Percentiles rank a stretch among this genome's conserved stretches.
Conservation (phyloP, 2,113 vertebrate species). For the Tauraco erythrolophus region DNA sequence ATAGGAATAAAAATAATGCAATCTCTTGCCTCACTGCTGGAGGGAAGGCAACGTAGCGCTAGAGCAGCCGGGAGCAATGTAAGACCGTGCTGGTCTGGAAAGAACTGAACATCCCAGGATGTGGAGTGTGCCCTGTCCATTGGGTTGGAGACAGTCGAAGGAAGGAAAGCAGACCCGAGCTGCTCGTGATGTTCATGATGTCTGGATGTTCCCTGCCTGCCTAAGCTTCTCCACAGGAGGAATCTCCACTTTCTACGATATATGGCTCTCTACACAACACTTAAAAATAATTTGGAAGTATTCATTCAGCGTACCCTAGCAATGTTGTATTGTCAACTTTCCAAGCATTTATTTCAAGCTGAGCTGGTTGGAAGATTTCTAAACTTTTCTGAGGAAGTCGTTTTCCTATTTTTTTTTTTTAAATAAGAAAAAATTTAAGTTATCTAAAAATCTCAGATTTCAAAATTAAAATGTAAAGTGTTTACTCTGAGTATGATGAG, state of each 20-base stretch:
- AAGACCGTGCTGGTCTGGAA: not conserved
- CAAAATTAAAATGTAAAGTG: not conserved
- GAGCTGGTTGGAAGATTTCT: not conserved
- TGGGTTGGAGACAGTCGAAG: rapidly evolving
- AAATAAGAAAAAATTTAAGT: no score
- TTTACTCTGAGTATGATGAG: not conserved
- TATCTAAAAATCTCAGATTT: not conserved
- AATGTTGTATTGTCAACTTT: not conserved
- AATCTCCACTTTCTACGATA: not conserved
- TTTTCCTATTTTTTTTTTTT: not conserved
- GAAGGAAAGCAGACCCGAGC: not conserved
- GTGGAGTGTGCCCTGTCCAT: not conserved
- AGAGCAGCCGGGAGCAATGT: not conserved
- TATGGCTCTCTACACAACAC: not conserved
- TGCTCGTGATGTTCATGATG: not conserved
- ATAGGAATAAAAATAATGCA: not conserved
- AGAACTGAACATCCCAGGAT: not conserved
- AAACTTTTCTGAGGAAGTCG: not conserved
- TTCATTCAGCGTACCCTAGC: not conserved
- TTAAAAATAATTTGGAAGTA: not conserved
- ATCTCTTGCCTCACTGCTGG: not conserved
- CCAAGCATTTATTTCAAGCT: not conserved
- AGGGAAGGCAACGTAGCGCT: not conserved
- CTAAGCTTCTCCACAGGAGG: not conserved
- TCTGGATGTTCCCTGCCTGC: not conserved